Conservation (phyloP, 2,797 vertebrate species). For the Pangasius macronema region DNA sequence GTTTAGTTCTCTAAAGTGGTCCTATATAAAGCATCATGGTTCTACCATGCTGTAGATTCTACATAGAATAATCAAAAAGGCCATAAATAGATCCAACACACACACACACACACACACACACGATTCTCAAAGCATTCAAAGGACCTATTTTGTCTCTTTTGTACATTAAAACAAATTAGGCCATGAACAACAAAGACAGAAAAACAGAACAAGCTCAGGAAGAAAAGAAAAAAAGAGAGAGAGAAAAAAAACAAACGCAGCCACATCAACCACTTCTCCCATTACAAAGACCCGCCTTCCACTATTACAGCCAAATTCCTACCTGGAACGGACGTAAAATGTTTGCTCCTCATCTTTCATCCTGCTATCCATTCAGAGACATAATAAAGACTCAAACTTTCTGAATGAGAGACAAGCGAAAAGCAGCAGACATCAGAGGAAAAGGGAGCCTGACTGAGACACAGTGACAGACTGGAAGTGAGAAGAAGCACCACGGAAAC, state of each 20-base stretch:
- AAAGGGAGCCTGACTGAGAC: not conserved
- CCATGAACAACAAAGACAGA: not conserved
- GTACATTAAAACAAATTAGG: slow-evolving; percentile 4
- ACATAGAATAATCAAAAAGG: not conserved
- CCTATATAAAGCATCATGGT: not conserved
- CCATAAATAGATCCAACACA: not conserved
- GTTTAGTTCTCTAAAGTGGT: not conserved
- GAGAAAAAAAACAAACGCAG: not conserved
- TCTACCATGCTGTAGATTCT: not conserved
- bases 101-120: not conserved
- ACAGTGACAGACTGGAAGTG: slow-evolving; percentile 9
- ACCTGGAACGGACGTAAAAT: slow-evolving; percentile 53
- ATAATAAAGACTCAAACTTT: slow-evolving; percentile 41
- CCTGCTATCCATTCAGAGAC: slow-evolving; percentile 42
- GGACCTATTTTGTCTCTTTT: not conserved
- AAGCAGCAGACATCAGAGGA: not conserved
- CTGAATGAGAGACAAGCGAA: not conserved
- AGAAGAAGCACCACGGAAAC: slow-evolving; percentile 17
- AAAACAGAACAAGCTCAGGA: not conserved
- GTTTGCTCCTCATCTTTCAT: slow-evolving; percentile 54
- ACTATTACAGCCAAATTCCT: slow-evolving; percentile 22
- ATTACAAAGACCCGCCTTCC: slow-evolving; percentile 6
- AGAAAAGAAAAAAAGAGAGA: not conserved
- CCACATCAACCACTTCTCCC: slow-evolving; percentile 16
- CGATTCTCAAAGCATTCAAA: not conserved